Percentiles rank a stretch among this genome's conserved stretches.
Conservation (phyloP, 2,888 invertebrate genomes). For the Ochropleura leucogaster region DNA sequence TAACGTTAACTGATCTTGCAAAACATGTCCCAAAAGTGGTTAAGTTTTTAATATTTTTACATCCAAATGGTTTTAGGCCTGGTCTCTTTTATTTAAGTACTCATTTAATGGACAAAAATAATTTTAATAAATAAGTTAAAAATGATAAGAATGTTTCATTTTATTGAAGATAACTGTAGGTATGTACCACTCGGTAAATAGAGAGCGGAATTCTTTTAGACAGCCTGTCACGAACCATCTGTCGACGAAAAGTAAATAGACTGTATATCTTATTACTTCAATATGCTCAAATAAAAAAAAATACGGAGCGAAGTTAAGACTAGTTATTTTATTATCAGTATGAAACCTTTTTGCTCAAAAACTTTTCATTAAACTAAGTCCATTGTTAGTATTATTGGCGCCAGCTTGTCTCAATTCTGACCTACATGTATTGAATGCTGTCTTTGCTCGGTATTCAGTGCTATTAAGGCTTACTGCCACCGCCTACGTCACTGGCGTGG, state of each 20-base stretch:
- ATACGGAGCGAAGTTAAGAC: not conserved
- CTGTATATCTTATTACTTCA: conserved; percentile 8
- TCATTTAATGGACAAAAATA: not conserved
- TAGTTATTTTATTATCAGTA: conserved; percentile 12
- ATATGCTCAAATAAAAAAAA: conserved; percentile 8
- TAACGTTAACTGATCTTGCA: not conserved
- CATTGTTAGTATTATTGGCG: conserved; percentile 45
- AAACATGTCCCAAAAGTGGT: not conserved
- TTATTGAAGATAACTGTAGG: not conserved
- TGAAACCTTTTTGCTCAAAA: conserved; percentile 40
- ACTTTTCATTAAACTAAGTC: conserved; percentile 30
- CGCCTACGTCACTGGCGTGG: conserved; percentile 33
- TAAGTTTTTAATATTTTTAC: not conserved
- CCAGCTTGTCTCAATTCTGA: conserved; percentile 59
- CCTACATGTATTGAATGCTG: conserved; percentile 57
- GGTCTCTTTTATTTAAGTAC: not conserved
- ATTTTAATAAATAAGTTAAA: conserved; percentile 4
- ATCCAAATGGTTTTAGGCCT: not conserved
- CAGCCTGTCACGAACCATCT: conserved; percentile 42
- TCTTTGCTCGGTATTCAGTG: conserved; percentile 27
- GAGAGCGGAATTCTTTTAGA: conserved; percentile 3
- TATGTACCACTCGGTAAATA: not conserved
- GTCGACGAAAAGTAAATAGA: conserved; percentile 45
- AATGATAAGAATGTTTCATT: not conserved
- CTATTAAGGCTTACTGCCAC: conserved; percentile 27